Base-by-base conservation (phyloP, 30 jellyfish, hydroid and myxozoan species). In the Cassiopea xamachana region DNA sequence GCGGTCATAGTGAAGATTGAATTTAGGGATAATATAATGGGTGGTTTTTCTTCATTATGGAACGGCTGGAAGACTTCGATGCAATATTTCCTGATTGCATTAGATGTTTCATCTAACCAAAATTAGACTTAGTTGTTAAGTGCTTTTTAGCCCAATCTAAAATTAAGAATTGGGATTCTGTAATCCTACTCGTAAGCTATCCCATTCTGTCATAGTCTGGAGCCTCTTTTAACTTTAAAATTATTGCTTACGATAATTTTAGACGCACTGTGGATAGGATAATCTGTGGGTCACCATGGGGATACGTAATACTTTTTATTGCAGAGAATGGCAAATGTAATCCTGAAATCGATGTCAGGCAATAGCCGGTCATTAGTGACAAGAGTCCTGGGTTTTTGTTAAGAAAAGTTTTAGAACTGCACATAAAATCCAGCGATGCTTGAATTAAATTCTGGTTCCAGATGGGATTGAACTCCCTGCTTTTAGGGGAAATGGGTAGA, bases 141-240 rank as follows among this genome's bases (percentile, higher is more conserved):
- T 71, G 50, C 80, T 43, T 4, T 19, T 71, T 7, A 71, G 55
- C 17, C 46, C 15, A 15, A 71, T 71, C 55, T 16, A 43, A 7
- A 43, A 71, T 17, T 18, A 71, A 12, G 80, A 27, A 71, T 71
- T 10, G 39, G 51, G 55, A 43, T 43, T 7, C 39, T 71, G 50
- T 43, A 18, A 71, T 71, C 80, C 80, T n/a, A 3, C 58, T 16
- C 50, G 5, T 71, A 71, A 71, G n/a, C 80, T 27, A 55, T 71
- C 15, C 80, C 80, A 71, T 71, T 71, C 50, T 10, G 80, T 71
- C 80, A 71, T 55, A 71, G 80, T 71, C 80, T 71, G 39, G 55
- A 71, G 80, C 58, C 80, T 71, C 80, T 71, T 43, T 71, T 71
- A 12, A 43, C 14, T 71, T 15, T 71, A 12, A 71, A n/a, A 39